Evolutionary conservation across 2,797 vertebrate genomes (phyloP).

Genomic region (Lepilemur septentrionalis): DNA sequence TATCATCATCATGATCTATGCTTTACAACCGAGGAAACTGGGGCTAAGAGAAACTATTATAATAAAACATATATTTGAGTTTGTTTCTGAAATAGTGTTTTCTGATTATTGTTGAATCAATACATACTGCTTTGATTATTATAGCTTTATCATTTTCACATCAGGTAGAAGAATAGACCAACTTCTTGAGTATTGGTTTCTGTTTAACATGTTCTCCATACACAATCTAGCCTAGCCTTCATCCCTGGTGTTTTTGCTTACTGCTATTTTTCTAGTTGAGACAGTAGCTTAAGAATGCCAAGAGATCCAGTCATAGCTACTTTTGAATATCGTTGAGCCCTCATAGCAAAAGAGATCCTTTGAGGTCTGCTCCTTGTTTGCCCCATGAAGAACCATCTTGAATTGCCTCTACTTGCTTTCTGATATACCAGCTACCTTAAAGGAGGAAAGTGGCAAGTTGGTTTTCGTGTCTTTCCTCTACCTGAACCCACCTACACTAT

Average conservation of each 20-base stretch:
- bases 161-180: neutral
- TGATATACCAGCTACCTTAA: neutral
- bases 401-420: neutral
- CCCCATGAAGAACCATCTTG: neutral
- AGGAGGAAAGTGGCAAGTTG: neutral
- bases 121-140: neutral
- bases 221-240: neutral
- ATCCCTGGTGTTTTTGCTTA: neutral
- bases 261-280: neutral
- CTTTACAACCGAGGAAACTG: neutral
- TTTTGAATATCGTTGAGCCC: neutral
- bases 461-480: neutral
- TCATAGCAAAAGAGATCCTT: neutral
- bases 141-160: neutral
- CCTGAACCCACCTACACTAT: neutral
- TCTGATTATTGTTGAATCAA: neutral
- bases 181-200: neutral
- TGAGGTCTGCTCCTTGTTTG: neutral
- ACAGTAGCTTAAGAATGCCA: neutral
- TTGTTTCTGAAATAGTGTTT: constrained; percentile 11
- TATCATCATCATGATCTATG: neutral
- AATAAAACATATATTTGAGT: neutral
- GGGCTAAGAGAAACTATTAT: neutral
- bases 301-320: neutral
- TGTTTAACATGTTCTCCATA: neutral